A percentile compares a stretch with the other conserved stretches of the same genome.
Evolutionary conservation across 2,113 vertebrate genomes (phyloP).

Genomic region (Ceyx melanurus): DNA sequence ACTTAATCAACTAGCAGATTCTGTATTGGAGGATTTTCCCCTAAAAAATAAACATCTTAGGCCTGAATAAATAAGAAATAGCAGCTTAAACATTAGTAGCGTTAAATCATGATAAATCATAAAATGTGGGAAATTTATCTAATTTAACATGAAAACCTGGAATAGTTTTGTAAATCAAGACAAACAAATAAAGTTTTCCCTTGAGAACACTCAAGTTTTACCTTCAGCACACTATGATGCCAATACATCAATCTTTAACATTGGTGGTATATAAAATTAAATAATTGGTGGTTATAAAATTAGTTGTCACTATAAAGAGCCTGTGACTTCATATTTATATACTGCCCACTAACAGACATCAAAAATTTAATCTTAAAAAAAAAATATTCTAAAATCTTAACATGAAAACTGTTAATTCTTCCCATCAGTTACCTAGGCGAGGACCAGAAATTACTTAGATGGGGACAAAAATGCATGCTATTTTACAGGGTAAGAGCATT

Average conservation of each 20-base stretch:
- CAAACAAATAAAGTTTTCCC: not conserved
- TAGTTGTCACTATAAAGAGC: not conserved
- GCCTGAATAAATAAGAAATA: not conserved
- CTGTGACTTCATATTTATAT: not conserved
- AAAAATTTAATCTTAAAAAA: not conserved
- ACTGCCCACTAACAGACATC: not conserved
- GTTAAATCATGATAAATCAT: not conserved
- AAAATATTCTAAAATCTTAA: not conserved
- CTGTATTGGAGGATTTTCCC: not conserved
- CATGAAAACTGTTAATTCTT: not conserved
- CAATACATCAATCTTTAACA: not conserved
- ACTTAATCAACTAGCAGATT: not conserved
- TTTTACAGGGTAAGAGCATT: not conserved
- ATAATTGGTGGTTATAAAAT: not conserved
- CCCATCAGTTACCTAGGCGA: not conserved
- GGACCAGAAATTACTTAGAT: not conserved
- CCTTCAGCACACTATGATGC: not conserved
- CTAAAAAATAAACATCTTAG: not conserved
- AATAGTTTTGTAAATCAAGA: not conserved
- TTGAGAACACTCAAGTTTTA: not conserved
- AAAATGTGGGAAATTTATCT: not conserved
- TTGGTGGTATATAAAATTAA: not conserved
- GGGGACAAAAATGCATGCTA: not conserved
- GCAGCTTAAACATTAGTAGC: not conserved
- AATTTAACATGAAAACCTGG: not conserved